phyloP scores from a whole-genome alignment of 2,113 vertebrate species.

The cattle (Bos taurus) region DNA sequence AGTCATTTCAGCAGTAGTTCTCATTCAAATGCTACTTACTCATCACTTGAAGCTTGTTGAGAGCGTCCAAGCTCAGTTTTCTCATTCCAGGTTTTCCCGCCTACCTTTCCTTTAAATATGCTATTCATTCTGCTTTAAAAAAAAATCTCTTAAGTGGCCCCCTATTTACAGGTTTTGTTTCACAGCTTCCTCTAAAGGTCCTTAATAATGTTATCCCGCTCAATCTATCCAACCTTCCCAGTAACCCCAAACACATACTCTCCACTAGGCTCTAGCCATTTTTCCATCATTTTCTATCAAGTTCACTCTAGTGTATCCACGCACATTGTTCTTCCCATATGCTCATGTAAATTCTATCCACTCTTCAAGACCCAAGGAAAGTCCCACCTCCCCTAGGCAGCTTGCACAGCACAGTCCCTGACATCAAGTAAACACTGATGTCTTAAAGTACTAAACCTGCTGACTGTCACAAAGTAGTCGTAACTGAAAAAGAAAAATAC shows the following conservation, averaged over 20 bases:
- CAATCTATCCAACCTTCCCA: background rate
- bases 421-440: background rate
- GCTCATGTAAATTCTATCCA: conserved; percentile 7
- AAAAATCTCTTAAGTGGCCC: background rate
- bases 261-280: background rate
- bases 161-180: background rate
- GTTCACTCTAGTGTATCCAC: background rate
- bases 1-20: background rate
- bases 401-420: background rate
- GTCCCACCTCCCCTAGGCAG: background rate
- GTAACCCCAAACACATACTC: background rate
- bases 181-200: background rate
- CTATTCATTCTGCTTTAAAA: background rate
- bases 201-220: background rate
- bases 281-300: conserved; percentile 15
- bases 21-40: conserved; percentile 25
- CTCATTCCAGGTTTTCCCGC: background rate
- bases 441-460: background rate
- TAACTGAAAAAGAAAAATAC: background rate
- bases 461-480: background rate
- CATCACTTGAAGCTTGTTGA: background rate
- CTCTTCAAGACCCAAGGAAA: background rate
- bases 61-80: background rate
- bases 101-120: background rate
- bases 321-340: background rate